Evolutionary conservation across 64 coral and sea anemone genomes (phyloP).

Genomic region (Dendronephthya gigantea): DNA sequence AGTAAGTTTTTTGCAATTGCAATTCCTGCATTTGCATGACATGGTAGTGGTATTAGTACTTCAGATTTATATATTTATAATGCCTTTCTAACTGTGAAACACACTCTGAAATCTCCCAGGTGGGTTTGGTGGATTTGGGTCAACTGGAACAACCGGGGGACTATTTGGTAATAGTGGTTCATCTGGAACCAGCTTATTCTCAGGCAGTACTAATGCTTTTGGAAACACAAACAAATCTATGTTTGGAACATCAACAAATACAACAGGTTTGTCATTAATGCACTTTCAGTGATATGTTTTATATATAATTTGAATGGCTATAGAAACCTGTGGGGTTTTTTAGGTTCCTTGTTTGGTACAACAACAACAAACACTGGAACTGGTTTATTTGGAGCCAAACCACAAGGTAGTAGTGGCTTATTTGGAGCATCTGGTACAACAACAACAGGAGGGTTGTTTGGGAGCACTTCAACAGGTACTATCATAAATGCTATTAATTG

Average conservation of each 20-base stretch:
- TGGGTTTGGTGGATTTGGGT: background rate
- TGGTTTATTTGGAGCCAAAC: background rate
- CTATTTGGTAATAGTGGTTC: background rate
- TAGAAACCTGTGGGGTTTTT: background rate
- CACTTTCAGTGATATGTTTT: too few relatives aligned
- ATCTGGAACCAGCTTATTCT: background rate
- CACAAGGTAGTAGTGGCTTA: background rate
- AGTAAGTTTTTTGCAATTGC: too few relatives aligned
- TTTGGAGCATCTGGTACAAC: background rate
- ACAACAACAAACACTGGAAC: background rate
- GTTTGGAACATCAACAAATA: background rate
- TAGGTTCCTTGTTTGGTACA: background rate
- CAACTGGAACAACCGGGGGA: background rate
- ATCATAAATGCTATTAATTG: too few relatives aligned
- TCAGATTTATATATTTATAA: too few relatives aligned
- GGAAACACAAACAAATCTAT: background rate
- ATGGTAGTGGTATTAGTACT: too few relatives aligned
- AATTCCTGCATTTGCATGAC: too few relatives aligned
- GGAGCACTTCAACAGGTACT: background rate
- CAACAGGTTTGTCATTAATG: background rate
- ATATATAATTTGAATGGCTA: background rate
- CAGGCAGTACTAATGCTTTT: background rate
- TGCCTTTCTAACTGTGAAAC: background rate
- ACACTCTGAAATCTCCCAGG: background rate
- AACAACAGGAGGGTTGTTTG: background rate